A percentile compares a stretch with the other conserved stretches of the same genome.
Conservation (phyloP, 2,888 invertebrate species). For the Noctua pronuba region DNA sequence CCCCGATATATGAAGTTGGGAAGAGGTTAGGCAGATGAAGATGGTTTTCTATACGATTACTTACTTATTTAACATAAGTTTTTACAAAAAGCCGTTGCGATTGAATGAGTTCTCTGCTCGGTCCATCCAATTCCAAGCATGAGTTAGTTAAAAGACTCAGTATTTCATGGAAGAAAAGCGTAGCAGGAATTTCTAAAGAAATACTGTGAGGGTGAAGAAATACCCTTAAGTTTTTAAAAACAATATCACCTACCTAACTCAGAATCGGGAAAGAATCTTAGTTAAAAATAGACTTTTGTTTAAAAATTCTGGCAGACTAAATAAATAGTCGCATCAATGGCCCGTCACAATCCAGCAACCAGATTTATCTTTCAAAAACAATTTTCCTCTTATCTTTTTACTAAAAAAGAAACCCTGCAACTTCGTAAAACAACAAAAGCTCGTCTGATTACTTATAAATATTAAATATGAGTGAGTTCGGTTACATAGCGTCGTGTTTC, state of each 20-base stretch:
- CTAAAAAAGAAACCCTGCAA: constrained; percentile 46
- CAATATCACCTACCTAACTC: not conserved
- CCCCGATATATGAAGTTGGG: no score
- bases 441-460: constrained; percentile 64
- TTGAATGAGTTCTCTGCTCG: not conserved
- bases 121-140: not conserved
- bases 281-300: not conserved
- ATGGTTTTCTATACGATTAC: no score
- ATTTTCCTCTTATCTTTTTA: not conserved
- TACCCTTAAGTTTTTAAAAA: not conserved
- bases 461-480: constrained; percentile 59
- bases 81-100: not conserved
- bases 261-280: not conserved
- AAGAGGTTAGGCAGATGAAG: no score
- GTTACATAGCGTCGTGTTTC: constrained; percentile 76
- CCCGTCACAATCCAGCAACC: not conserved
- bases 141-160: not conserved
- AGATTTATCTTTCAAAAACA: constrained; percentile 17
- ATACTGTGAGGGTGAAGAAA: not conserved
- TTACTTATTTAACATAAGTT: not conserved
- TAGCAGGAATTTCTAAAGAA: not conserved
- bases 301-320: not conserved
- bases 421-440: constrained; percentile 53
- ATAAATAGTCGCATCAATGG: no score
- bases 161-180: not conserved